Conservation (phyloP, 1,140 invertebrate genomes). For the Bombus superbus region DNA sequence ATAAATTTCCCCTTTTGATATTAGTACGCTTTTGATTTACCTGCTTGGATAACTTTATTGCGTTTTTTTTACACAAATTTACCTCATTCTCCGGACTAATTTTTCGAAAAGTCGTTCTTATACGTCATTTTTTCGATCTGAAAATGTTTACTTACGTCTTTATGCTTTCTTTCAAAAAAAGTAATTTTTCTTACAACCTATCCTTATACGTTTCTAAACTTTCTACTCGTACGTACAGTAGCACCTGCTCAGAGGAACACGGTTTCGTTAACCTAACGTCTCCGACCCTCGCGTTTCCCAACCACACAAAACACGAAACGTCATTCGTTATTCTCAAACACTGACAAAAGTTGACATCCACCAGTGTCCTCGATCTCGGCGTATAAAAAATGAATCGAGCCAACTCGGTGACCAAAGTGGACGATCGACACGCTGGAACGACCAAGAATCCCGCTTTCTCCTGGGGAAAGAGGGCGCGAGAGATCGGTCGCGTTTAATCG, state of each 20-base stretch:
- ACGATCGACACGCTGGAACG: slow-evolving; percentile 10
- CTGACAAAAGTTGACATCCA: neutral
- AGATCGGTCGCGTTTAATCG: slow-evolving; percentile 59
- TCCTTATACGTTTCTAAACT: neutral
- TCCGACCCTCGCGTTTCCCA: neutral
- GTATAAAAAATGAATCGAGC: slow-evolving; percentile 14
- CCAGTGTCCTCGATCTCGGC: neutral
- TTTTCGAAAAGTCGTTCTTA: neutral
- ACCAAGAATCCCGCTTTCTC: neutral
- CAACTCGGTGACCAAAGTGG: neutral
- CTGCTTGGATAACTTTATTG: neutral
- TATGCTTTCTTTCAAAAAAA: no score
- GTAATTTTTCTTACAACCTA: no score
- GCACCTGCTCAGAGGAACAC: neutral
- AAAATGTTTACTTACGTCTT: no score
- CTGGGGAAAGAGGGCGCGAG: neutral
- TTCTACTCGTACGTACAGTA: neutral
- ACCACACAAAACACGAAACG: neutral
- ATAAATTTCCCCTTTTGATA: neutral
- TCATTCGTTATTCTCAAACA: neutral
- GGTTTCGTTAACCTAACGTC: neutral
- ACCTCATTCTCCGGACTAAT: neutral
- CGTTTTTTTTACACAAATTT: neutral
- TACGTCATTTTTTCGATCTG: no score
- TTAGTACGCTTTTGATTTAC: neutral